These are phyloP conservation scores for Limnephilus rhombicus DNA, from an alignment of 2,888 invertebrate genomes.

Conservation along the genomic window DNA sequence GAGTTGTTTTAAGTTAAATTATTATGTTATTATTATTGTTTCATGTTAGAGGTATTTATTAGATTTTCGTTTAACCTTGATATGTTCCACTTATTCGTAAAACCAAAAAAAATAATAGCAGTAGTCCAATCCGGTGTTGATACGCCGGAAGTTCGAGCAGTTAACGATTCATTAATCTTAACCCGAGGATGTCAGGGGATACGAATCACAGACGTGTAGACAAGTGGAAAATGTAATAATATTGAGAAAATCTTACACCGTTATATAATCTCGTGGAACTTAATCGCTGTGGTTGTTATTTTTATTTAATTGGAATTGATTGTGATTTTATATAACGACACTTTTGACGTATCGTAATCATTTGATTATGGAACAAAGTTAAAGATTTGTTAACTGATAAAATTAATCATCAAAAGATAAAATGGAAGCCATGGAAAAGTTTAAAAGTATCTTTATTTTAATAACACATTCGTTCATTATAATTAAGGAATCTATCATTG, in stretches of 20 bases:
- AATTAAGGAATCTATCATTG: no score
- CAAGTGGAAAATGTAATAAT: background rate
- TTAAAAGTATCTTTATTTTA: no score
- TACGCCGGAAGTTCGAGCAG: background rate
- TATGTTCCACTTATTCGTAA: background rate
- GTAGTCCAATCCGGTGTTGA: background rate
- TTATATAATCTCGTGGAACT: no score
- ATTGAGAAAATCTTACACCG: background rate
- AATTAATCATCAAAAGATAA: no score
- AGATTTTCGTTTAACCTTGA: background rate
- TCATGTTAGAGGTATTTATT: no score
- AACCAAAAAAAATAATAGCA: background rate
- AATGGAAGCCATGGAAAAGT: no score
- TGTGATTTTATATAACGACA: background rate
- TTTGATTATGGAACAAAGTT: no score
- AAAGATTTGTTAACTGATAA: no score
- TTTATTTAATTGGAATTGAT: background rate
- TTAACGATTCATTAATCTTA: background rate
- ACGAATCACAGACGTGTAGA: background rate
- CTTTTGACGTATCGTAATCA: background rate
- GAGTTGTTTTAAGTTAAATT: no score
- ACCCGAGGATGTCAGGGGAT: background rate
- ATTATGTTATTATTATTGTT: no score
- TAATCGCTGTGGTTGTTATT: background rate
- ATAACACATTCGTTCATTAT: no score